These are phyloP conservation scores for Heliconius charithonia DNA, from an alignment of 2,888 invertebrate species.

Conservation along the genomic window DNA sequence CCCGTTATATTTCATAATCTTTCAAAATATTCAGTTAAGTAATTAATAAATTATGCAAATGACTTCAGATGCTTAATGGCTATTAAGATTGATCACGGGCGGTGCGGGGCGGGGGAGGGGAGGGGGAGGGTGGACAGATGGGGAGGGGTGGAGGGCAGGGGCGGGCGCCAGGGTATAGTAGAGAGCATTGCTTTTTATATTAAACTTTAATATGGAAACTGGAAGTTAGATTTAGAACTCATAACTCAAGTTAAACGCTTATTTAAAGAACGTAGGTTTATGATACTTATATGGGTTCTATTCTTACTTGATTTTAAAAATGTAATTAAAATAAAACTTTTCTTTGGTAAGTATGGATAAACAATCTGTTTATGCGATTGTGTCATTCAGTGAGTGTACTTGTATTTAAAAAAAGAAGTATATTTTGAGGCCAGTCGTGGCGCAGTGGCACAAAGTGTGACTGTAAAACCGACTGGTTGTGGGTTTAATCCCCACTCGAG, in stretches of 20 bases:
- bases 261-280: not conserved
- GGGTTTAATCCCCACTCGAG: too few species aligned
- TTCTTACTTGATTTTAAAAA: not conserved
- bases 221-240: slow-evolving; percentile 6
- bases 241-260: not conserved
- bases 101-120: not conserved
- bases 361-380: too few species aligned
- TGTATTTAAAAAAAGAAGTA: too few species aligned
- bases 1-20: slow-evolving; percentile 1
- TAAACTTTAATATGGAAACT: slow-evolving; percentile 1
- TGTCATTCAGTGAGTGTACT: too few species aligned
- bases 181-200: not conserved
- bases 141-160: not conserved
- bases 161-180: not conserved
- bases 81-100: slow-evolving; percentile 22
- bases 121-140: too few species aligned
- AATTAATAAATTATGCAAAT: slow-evolving; percentile 25
- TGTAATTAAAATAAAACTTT: not conserved
- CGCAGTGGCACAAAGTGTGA: too few species aligned
- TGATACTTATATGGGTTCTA: not conserved
- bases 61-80: slow-evolving; percentile 17
- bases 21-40: slow-evolving; percentile 12
- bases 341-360: too few species aligned
- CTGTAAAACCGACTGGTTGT: too few species aligned
- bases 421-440: too few species aligned